Base-by-base conservation (phyloP, 2,888 invertebrate genomes). In the Chouioia cunea region DNA sequence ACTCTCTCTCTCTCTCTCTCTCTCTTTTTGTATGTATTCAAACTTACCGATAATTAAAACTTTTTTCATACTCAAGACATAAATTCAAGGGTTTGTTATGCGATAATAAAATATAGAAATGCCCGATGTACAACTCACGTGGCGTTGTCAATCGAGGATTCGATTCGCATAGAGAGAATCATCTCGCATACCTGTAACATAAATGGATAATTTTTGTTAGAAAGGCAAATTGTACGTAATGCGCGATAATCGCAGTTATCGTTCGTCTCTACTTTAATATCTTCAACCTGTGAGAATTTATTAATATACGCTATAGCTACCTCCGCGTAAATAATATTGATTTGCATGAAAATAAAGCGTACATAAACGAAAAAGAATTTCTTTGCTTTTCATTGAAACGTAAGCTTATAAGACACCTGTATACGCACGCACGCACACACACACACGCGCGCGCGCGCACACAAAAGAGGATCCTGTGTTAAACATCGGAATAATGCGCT, bases 401-500 rank as follows among this genome's bases (percentile, higher is more conserved):
- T 6, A 27, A 27, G 3, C 27, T 6, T 27, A 27, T n/a, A n/a
- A n/a, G n/a, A n/a, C 47, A 16, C 4, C 47, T 16, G 47, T 14
- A 47, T n/a, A n/a, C n/a, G n/a, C n/a, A n/a, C n/a, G n/a, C n/a
- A 54, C 4, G 12, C 4, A 2, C 27, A 15, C 3, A 22, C 4
- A 56, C 56, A 36, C 36, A 56, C 56, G 8, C 2, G 3, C 10
- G 16, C n/a, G 36, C 27, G n/a, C 6, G 27, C 6, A 15, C 36
- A n/a, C 8, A 36, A 36, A 36, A 56, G 1, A 27, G 20, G 14
- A 46, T 53, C 67, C 60, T 22, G 47, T 57, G 62, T 62, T 60
- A 36, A 68, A 68, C 68, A 62, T 1, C 43, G 18, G 47, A 44
- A 58, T 44, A 23, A 54, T 48, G 44, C 2, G 8, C 16, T 47